Evolutionary conservation across 2,888 invertebrate genomes (phyloP).

Genomic region (Drosophila mettleri): DNA sequence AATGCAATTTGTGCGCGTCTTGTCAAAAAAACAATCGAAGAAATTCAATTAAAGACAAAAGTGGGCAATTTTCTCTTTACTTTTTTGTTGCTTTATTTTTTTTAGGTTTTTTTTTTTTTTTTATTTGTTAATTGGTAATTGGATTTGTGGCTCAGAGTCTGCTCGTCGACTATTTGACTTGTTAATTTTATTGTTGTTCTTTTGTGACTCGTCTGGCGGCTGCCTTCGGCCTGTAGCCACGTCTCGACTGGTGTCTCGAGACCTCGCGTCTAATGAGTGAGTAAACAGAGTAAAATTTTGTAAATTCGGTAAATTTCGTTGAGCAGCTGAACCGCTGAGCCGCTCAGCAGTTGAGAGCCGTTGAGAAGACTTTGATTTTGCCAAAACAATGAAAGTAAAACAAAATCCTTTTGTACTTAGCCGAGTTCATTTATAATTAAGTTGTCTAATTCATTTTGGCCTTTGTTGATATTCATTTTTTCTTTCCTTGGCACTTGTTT

Average conservation of each 20-base stretch:
- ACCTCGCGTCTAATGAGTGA: slow-evolving; percentile 68
- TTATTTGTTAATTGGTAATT: slow-evolving; percentile 63
- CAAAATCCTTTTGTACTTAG: slow-evolving; percentile 70
- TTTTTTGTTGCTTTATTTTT: slow-evolving; percentile 2
- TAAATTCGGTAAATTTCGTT: slow-evolving; percentile 41
- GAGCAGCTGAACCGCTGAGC: too few relatives aligned
- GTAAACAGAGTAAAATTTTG: slow-evolving; percentile 71
- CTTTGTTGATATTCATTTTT: slow-evolving; percentile 65
- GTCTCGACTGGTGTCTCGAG: slow-evolving; percentile 31
- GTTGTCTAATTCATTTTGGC: slow-evolving; percentile 82
- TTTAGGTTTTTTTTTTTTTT: slow-evolving; percentile 10
- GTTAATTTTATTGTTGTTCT: slow-evolving; percentile 80
- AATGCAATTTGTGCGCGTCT: slow-evolving; percentile 34
- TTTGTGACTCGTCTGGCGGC: slow-evolving; percentile 60
- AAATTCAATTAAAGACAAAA: slow-evolving; percentile 64
- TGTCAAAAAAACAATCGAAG: slow-evolving; percentile 58
- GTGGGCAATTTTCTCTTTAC: slow-evolving; percentile 9
- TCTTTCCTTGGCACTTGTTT: slow-evolving; percentile 46
- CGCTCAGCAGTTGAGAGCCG: slow-evolving; percentile 8
- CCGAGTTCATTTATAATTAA: slow-evolving; percentile 80
- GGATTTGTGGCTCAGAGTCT: slow-evolving; percentile 74
- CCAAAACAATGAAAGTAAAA: slow-evolving; percentile 44
- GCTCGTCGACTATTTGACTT: slow-evolving; percentile 73
- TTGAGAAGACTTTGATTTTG: slow-evolving; percentile 29
- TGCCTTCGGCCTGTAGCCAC: slow-evolving; percentile 3